A percentile compares a stretch with the other conserved stretches of the same genome.
Conservation (phyloP, 2,113 vertebrate species). For the Peucedramus taeniatus region DNA sequence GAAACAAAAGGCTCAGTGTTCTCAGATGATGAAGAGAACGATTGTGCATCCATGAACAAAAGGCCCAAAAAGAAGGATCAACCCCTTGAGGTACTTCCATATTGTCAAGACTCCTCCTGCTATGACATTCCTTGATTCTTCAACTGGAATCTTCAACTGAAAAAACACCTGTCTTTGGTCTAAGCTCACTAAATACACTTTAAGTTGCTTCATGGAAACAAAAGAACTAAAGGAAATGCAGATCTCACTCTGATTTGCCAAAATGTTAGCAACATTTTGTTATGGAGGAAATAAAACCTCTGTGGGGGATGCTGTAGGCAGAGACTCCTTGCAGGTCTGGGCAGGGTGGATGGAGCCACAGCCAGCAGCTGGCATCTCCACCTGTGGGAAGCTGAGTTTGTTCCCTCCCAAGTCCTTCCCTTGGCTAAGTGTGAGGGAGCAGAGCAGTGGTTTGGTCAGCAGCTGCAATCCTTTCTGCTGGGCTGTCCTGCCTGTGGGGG, state of each 20-base stretch:
- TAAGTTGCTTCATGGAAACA: not conserved
- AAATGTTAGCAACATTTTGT: not conserved
- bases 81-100: slow-evolving; percentile 74
- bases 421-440: not conserved
- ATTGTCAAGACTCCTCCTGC: not conserved
- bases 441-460: not conserved
- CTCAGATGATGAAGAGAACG: slow-evolving; percentile 74
- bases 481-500: not conserved
- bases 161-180: not conserved
- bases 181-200: not conserved
- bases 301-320: not conserved
- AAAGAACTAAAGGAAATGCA: not conserved
- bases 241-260: not conserved
- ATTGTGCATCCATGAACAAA: slow-evolving; percentile 62
- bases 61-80: slow-evolving; percentile 62
- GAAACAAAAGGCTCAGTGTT: slow-evolving; percentile 68
- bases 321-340: not conserved
- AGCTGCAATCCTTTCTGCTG: not conserved
- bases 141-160: not conserved
- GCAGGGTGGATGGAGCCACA: not conserved
- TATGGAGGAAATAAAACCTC: not conserved
- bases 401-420: not conserved
- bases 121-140: not conserved
- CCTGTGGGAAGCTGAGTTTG: not conserved
- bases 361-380: not conserved